These are phyloP conservation scores for Lerema accius DNA, from an alignment of 1,140 invertebrate genomes.

Conservation along the genomic window DNA sequence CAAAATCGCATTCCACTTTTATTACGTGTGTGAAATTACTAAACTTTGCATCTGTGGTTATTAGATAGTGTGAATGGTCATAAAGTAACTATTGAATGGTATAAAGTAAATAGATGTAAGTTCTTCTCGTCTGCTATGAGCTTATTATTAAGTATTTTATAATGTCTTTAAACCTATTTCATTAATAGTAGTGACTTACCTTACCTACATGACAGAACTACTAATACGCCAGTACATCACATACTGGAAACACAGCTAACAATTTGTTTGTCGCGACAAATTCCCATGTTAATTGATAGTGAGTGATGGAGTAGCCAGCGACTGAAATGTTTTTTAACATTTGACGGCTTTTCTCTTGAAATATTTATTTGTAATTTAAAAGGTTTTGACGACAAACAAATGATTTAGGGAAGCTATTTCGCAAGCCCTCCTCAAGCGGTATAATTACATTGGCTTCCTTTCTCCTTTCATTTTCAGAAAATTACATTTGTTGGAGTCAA, in stretches of 20 bases:
- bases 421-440: slow-evolving; percentile 56
- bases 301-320: background rate
- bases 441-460: slow-evolving; percentile 59
- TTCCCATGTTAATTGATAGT: background rate
- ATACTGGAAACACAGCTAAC: no score
- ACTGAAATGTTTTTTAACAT: background rate
- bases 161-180: no score
- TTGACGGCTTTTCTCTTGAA: background rate
- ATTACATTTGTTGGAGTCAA: slow-evolving; percentile 42
- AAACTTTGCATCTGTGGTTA: background rate
- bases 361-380: slow-evolving; percentile 12
- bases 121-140: no score
- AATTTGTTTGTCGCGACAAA: background rate
- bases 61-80: background rate
- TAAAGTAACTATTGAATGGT: no score
- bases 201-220: no score
- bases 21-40: background rate
- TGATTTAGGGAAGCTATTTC: slow-evolving; percentile 60
- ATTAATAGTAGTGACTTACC: no score
- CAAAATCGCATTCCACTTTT: background rate
- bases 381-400: slow-evolving; percentile 33
- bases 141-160: no score
- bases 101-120: no score
- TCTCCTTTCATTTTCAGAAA: slow-evolving; percentile 58
- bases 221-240: no score